Percentiles rank a stretch among this genome's conserved stretches.
These are phyloP conservation scores for Drosophila prolongata DNA, from an alignment of 2,888 invertebrate genomes.

Conservation along the genomic window DNA sequence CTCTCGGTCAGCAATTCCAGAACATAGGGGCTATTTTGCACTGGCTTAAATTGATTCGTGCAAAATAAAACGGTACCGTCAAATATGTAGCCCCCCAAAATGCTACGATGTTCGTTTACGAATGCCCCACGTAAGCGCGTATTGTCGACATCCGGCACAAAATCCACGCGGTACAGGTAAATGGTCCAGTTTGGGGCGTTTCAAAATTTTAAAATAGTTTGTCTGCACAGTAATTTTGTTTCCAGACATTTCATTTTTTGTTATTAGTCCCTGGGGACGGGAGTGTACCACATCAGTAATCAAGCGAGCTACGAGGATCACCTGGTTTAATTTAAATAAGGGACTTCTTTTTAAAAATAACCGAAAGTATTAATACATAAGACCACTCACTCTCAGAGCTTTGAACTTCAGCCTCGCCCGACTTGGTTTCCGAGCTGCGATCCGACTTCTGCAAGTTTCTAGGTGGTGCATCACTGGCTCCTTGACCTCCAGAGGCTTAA, in stretches of 20 bases:
- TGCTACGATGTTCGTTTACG: slow-evolving; percentile 86
- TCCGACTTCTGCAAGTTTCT: not conserved
- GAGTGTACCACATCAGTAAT: slow-evolving; percentile 77
- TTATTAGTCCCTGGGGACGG: slow-evolving; percentile 62
- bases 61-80: slow-evolving; percentile 91
- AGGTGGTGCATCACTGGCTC: not conserved
- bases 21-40: slow-evolving; percentile 69
- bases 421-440: not conserved
- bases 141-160: slow-evolving; percentile 89
- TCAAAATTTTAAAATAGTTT: slow-evolving; percentile 89
- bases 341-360: not conserved
- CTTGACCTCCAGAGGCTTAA: not conserved
- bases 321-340: slow-evolving; percentile 19
- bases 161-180: slow-evolving; percentile 91
- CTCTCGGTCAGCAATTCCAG: slow-evolving; percentile 87
- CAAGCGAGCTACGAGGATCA: slow-evolving; percentile 77
- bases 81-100: slow-evolving; percentile 88
- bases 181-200: slow-evolving; percentile 89
- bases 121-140: slow-evolving; percentile 87
- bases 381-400: not conserved
- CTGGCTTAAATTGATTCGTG: slow-evolving; percentile 85
- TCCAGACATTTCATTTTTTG: slow-evolving; percentile 85
- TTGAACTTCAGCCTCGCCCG: not conserved
- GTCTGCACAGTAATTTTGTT: slow-evolving; percentile 85
- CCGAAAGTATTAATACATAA: not conserved